These are phyloP conservation scores for Macropis europaea DNA, from an alignment of 2,888 invertebrate genomes.

Conservation along the genomic window DNA sequence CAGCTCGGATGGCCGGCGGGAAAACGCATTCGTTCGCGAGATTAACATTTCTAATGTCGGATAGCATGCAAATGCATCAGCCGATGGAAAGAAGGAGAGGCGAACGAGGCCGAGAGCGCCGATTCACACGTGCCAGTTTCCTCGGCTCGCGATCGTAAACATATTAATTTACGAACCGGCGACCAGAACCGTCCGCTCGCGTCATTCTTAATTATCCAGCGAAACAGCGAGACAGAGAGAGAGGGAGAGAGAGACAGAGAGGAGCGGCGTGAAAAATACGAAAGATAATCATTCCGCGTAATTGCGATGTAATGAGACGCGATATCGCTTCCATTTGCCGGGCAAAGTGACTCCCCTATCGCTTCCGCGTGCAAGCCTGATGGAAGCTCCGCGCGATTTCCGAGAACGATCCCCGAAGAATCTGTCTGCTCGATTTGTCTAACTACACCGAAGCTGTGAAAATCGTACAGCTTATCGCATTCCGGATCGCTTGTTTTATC, in stretches of 20 bases:
- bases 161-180: slow-evolving; percentile 48
- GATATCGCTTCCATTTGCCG: slow-evolving; percentile 11
- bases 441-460: too few species aligned
- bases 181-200: slow-evolving; percentile 16
- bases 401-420: neutral
- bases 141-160: slow-evolving; percentile 47
- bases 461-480: too few species aligned
- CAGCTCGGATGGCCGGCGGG: neutral
- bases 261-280: slow-evolving; percentile 1
- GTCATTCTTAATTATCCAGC: slow-evolving; percentile 9
- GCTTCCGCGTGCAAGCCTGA: slow-evolving; percentile 15
- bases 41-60: slow-evolving; percentile 50
- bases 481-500: too few species aligned
- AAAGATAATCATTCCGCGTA: slow-evolving; percentile 19
- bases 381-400: neutral
- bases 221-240: too few species aligned
- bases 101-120: slow-evolving; percentile 38
- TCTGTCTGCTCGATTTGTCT: neutral
- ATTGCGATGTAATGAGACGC: slow-evolving; percentile 20
- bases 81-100: slow-evolving; percentile 48
- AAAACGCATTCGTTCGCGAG: neutral
- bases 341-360: slow-evolving; percentile 8
- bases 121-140: slow-evolving; percentile 51
- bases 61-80: slow-evolving; percentile 38
- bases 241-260: too few species aligned